phyloP scores from a whole-genome alignment of 2,113 vertebrate species.

The Chinchilla lanigera region DNA sequence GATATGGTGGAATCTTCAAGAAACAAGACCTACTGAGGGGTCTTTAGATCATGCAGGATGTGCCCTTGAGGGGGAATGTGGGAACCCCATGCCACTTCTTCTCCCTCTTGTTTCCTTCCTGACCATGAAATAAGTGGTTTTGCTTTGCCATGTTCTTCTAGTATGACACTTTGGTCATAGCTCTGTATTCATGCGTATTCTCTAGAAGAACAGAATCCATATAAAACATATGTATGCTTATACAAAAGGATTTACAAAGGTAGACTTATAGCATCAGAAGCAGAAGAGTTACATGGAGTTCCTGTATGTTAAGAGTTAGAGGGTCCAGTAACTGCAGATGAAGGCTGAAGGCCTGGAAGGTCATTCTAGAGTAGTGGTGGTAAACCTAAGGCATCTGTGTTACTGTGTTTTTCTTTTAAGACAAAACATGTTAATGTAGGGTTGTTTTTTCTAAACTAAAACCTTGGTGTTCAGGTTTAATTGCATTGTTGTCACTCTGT shows the following conservation, averaged over 20 bases:
- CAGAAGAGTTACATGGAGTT: background rate
- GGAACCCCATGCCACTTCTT: background rate
- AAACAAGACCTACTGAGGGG: no score
- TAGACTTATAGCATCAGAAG: background rate
- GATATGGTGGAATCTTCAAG: background rate
- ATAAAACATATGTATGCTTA: background rate
- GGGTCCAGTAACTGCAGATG: background rate
- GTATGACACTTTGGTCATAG: background rate
- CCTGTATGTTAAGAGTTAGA: background rate
- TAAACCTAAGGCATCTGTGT: background rate
- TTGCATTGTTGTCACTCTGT: background rate
- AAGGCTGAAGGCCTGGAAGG: background rate
- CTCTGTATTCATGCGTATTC: background rate
- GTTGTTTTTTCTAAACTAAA: background rate
- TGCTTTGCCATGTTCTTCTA: background rate
- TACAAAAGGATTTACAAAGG: background rate
- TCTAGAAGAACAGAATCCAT: background rate
- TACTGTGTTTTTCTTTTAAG: background rate
- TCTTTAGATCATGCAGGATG: background rate
- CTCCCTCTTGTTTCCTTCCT: background rate
- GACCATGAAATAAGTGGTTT: background rate
- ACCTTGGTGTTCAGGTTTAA: background rate
- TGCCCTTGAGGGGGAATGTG: background rate
- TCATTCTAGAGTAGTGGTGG: background rate
- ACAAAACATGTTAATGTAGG: background rate